A percentile compares a stretch with the other conserved stretches of the same genome.
Evolutionary conservation across 2,888 invertebrate species (phyloP).

Genomic region (Gerosis bhagava): DNA sequence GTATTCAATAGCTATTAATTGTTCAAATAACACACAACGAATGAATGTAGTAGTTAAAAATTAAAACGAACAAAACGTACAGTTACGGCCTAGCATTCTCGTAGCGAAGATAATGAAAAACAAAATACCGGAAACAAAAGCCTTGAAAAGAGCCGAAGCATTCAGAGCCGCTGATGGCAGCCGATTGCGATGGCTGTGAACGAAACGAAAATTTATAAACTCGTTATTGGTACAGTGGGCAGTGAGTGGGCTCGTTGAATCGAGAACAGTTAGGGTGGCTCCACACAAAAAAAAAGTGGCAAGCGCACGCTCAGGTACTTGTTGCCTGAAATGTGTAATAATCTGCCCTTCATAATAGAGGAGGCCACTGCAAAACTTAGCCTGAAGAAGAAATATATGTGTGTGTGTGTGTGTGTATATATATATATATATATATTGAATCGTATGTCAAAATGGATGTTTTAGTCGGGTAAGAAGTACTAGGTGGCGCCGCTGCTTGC

Average conservation of each 20-base stretch:
- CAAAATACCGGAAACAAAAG: conserved; percentile 24
- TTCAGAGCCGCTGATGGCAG: conserved; percentile 1
- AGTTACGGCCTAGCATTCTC: conserved; percentile 14
- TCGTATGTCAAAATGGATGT: no score
- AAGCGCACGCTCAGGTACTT: no score
- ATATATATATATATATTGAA: no score
- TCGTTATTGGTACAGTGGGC: conserved; percentile 26
- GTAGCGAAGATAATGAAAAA: conserved; percentile 22
- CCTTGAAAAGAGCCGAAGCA: conserved; percentile 24
- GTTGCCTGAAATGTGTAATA: no score
- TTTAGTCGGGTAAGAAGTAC: no score
- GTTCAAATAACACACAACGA: conserved; percentile 13
- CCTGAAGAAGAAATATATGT: no score
- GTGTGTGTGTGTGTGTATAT: no score
- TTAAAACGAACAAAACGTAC: conserved; percentile 11
- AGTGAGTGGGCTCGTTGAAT: conserved; percentile 12
- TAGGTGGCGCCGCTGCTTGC: no score
- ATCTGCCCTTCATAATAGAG: no score
- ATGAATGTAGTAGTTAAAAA: conserved; percentile 15
- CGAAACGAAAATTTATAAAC: conserved; percentile 30
- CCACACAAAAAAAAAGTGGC: no score
- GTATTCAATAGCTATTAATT: conserved; percentile 6
- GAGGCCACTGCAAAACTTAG: no score
- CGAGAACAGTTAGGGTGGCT: conserved; percentile 6
- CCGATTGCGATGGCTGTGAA: conserved; percentile 17